Conservation (phyloP, 2,113 vertebrate species). For the Sitta europaea region DNA sequence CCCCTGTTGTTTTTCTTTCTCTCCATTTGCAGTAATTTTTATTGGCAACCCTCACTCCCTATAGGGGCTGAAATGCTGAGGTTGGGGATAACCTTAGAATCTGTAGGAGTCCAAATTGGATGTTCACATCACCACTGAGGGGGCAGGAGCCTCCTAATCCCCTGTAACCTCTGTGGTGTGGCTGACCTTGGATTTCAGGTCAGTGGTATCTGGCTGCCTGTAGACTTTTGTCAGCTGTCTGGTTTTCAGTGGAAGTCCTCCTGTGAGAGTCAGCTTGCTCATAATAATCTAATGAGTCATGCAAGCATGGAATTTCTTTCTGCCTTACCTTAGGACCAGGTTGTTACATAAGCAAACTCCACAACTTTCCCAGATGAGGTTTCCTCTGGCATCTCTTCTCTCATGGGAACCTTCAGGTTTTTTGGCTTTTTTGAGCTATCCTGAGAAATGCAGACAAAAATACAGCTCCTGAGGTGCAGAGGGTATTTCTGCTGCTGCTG, state of each 20-base stretch:
- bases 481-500: background rate
- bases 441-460: background rate
- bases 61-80: background rate
- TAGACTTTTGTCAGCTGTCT: background rate
- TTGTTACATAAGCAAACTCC: background rate
- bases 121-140: background rate
- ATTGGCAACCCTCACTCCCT: background rate
- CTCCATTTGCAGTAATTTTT: background rate
- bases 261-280: background rate
- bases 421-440: background rate
- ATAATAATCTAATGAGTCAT: conserved; percentile 2
- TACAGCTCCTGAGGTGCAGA: background rate
- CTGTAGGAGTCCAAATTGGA: accelerated
- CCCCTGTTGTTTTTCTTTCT: background rate
- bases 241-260: background rate
- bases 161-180: background rate
- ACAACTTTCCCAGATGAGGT: background rate
- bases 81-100: background rate
- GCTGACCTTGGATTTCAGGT: background rate
- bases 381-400: background rate
- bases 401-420: background rate
- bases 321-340: background rate
- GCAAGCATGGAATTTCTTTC: background rate
- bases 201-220: background rate
- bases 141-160: background rate